Percentiles rank a stretch among this genome's conserved stretches.
phyloP scores from a whole-genome alignment of 1,140 invertebrate species.

The Sycophila sp. region DNA sequence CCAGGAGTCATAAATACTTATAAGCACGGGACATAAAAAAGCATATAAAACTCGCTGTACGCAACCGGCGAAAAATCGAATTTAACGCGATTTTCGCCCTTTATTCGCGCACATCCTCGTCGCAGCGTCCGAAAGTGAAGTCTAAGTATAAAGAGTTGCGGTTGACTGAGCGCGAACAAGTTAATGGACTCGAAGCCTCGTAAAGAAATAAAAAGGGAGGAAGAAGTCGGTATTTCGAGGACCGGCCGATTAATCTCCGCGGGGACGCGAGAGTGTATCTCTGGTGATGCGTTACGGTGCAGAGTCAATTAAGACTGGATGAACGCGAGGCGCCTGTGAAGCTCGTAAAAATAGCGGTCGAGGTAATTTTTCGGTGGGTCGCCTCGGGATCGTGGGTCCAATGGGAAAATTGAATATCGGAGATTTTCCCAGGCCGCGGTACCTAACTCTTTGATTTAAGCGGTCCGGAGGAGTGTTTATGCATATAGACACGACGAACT shows the following conservation, averaged over 20 bases:
- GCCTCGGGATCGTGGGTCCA: neutral
- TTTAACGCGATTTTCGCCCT: conserved; percentile 22
- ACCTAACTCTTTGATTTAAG: too few relatives aligned
- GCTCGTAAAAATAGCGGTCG: neutral
- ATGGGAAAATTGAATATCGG: neutral
- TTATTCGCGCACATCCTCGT: neutral
- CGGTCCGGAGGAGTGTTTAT: too few relatives aligned
- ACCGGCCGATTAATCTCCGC: conserved; percentile 54
- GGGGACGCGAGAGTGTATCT: neutral
- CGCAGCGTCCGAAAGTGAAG: neutral
- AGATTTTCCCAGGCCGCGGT: neutral
- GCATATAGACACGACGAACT: too few relatives aligned
- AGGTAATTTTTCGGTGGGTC: too few relatives aligned
- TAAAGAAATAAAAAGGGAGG: conserved; percentile 59
- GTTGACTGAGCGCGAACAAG: neutral
- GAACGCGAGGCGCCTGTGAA: conserved; percentile 2
- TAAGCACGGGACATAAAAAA: too few relatives aligned
- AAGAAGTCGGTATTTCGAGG: conserved; percentile 51
- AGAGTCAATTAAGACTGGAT: conserved; percentile 11
- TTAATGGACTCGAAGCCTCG: conserved; percentile 40
- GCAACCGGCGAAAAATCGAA: conserved; percentile 7
- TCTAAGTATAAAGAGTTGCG: neutral
- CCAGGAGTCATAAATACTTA: too few relatives aligned
- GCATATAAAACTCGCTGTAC: too few relatives aligned
- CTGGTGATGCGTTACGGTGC: neutral